Conservation (phyloP, 1,140 invertebrate species). For the Eupeodes corollae region DNA sequence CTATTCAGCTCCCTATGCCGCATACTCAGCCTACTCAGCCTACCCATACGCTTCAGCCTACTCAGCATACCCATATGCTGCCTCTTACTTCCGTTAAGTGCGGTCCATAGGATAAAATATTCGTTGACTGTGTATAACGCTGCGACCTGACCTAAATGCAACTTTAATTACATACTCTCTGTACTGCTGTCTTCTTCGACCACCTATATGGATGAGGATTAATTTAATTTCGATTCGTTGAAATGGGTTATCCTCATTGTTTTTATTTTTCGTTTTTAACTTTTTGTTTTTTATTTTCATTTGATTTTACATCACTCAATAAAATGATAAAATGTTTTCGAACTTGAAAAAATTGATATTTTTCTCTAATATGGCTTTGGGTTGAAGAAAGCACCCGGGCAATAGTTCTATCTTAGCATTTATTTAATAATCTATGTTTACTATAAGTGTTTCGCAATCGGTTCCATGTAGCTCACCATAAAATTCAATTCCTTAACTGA, state of each 20-base stretch:
- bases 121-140: slow-evolving; percentile 12
- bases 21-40: slow-evolving; percentile 17
- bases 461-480: too few relatives aligned
- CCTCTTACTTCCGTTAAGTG: slow-evolving; percentile 25
- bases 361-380: too few relatives aligned
- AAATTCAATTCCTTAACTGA: too few relatives aligned
- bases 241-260: not conserved
- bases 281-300: not conserved
- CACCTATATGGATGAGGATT: too few relatives aligned
- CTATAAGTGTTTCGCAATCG: too few relatives aligned
- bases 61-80: slow-evolving; percentile 27
- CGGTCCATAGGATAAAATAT: slow-evolving; percentile 1
- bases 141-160: not conserved
- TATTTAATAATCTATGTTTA: too few relatives aligned
- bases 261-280: not conserved
- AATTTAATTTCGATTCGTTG: too few relatives aligned
- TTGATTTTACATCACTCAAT: not conserved
- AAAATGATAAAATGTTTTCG: not conserved
- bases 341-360: too few relatives aligned
- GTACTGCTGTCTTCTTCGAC: slow-evolving; percentile 2
- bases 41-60: slow-evolving; percentile 22
- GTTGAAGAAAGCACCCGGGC: too few relatives aligned
- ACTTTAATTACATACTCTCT: too few relatives aligned
- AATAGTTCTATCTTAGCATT: too few relatives aligned
- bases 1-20: slow-evolving; percentile 17